Conservation (phyloP, 92 coral and sea anemone genomes). For the Pocillopora grandis region DNA sequence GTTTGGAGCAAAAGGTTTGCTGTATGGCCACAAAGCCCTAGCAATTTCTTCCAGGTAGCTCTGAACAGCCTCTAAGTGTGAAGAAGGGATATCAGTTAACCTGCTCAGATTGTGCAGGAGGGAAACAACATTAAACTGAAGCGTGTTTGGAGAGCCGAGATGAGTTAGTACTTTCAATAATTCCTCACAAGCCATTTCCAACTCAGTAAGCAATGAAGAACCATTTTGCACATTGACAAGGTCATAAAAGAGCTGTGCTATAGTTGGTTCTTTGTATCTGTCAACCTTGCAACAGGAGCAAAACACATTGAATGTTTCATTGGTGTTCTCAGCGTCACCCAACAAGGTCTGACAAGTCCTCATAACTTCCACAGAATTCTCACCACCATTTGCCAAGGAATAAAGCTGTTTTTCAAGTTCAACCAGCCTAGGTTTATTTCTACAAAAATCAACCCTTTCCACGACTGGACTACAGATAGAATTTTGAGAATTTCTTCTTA, state of each 20-base stretch:
- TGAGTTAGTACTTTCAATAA: constrained; percentile 27
- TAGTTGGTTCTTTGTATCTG: constrained; percentile 18
- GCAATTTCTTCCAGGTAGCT: constrained; percentile 45
- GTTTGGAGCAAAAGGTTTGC: constrained; percentile 32
- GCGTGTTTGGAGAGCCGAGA: constrained; percentile 37
- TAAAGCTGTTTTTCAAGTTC: constrained; percentile 30
- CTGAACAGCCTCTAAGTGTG: constrained; percentile 27
- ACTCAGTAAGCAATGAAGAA: constrained; percentile 15
- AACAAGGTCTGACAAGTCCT: constrained; percentile 26
- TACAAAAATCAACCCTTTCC: constrained; percentile 30
- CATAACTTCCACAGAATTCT: not conserved
- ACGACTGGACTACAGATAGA: constrained; percentile 17
- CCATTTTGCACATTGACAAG: constrained; percentile 12
- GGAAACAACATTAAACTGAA: constrained; percentile 40
- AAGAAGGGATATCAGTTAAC: constrained; percentile 7
- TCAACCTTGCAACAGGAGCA: constrained; percentile 39
- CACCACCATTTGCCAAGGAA: constrained; percentile 21
- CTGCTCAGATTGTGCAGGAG: constrained; percentile 35
- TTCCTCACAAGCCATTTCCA: constrained; percentile 38
- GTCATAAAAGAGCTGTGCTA: constrained; percentile 33
- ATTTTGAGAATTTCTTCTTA: constrained; percentile 24
- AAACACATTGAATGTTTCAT: constrained; percentile 26
- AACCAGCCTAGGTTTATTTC: constrained; percentile 22
- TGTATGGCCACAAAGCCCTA: constrained; percentile 48
- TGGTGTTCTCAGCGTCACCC: not conserved